Evolutionary conservation across 2,888 invertebrate species (phyloP).

Genomic region (Alloplasta piceator): DNA sequence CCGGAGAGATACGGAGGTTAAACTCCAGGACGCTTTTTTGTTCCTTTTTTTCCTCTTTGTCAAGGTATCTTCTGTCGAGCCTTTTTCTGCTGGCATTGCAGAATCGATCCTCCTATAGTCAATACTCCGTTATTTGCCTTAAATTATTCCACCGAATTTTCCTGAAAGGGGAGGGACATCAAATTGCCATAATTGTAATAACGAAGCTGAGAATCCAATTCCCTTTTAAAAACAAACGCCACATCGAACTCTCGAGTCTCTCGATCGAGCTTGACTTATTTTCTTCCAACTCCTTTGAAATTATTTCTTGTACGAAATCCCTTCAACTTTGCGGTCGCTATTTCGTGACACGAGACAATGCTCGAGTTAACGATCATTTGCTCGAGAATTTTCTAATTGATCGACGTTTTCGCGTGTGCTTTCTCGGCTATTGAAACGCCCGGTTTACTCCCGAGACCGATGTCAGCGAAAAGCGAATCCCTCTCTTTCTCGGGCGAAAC

Average conservation of each 20-base stretch:
- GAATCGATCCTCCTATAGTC: constrained; percentile 2
- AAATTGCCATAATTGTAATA: not conserved
- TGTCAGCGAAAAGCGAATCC: constrained; percentile 32
- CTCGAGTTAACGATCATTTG: constrained; percentile 54
- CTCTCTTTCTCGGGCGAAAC: constrained; percentile 27
- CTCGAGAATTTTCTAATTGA: constrained; percentile 41
- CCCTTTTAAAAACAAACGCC: constrained; percentile 70
- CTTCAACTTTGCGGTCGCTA: constrained; percentile 5
- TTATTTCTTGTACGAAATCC: constrained; percentile 12
- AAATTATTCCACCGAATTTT: constrained; percentile 43
- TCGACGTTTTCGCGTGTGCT: constrained; percentile 39
- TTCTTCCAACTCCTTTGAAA: not conserved
- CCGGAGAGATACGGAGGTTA: not conserved
- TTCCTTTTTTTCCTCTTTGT: constrained; percentile 4
- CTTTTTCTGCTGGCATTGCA: constrained; percentile 22
- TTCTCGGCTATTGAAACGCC: constrained; percentile 39
- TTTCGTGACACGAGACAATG: constrained; percentile 46
- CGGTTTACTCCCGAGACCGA: constrained; percentile 30
- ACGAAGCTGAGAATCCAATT: constrained; percentile 65
- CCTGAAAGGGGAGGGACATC: constrained; percentile 8
- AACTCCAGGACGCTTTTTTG: constrained; percentile 1
- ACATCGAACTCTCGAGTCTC: constrained; percentile 16
- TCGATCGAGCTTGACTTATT: not conserved
- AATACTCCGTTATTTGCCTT: constrained; percentile 13
- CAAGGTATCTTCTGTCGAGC: not conserved